Percentiles rank a stretch among this genome's conserved stretches.
Conservation (phyloP, 2,113 vertebrate species). For the Cyrtonyx montezumae region DNA sequence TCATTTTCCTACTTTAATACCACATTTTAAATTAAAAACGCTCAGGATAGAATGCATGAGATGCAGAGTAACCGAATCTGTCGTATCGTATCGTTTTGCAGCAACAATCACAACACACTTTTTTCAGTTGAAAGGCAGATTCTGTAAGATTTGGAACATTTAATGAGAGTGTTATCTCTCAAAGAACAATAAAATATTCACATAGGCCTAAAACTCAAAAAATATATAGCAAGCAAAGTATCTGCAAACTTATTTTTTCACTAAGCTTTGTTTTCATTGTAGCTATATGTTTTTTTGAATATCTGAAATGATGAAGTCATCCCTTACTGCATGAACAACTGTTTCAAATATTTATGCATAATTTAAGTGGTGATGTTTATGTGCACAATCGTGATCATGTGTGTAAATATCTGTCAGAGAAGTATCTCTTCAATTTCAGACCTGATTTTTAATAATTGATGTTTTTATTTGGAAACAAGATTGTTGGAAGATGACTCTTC, state of each 20-base stretch:
- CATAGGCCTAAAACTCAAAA: background rate
- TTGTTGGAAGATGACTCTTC: background rate
- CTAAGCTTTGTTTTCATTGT: background rate
- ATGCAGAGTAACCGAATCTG: background rate
- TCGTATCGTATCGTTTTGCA: background rate
- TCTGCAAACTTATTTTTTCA: background rate
- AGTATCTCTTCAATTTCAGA: constrained; percentile 8
- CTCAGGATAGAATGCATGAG: accelerated
- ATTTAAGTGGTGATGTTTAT: background rate
- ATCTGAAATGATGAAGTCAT: background rate
- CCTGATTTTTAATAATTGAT: constrained; percentile 11
- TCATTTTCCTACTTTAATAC: background rate
- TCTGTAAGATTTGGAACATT: background rate
- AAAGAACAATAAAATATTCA: background rate
- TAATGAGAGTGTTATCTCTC: background rate
- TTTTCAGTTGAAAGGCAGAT: background rate
- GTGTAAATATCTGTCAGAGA: background rate
- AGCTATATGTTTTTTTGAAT: background rate
- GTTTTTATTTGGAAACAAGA: background rate
- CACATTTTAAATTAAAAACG: background rate
- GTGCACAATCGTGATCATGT: background rate
- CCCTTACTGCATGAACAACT: background rate
- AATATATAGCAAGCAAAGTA: background rate
- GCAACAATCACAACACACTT: background rate
- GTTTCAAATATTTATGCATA: constrained; percentile 3